Evolutionary conservation across 2,888 invertebrate species (phyloP).

Genomic region (Allacma fusca): DNA sequence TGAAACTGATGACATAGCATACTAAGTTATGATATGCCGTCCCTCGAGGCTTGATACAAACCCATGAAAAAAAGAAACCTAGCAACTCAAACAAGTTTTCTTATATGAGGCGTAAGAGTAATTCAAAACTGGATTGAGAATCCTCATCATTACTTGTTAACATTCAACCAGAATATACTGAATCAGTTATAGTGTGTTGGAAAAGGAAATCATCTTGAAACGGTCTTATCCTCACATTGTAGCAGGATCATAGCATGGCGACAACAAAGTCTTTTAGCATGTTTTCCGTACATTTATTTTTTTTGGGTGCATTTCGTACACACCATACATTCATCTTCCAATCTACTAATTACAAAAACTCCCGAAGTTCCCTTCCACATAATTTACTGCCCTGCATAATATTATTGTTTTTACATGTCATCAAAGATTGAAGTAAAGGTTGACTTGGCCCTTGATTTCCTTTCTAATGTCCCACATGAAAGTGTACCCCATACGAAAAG

Average conservation of each 20-base stretch:
- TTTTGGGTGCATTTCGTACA: too few relatives aligned
- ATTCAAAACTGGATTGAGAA: slow-evolving; percentile 44
- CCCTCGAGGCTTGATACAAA: slow-evolving; percentile 19
- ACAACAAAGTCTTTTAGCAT: background rate
- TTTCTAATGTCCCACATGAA: too few relatives aligned
- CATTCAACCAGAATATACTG: background rate
- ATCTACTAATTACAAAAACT: too few relatives aligned
- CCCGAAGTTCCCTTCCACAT: too few relatives aligned
- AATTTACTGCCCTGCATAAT: too few relatives aligned
- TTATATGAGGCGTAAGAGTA: slow-evolving; percentile 20
- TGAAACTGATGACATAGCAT: slow-evolving; percentile 42
- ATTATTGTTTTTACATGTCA: too few relatives aligned
- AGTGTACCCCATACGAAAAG: too few relatives aligned
- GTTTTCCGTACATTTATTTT: background rate
- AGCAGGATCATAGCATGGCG: background rate
- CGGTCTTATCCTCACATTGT: slow-evolving; percentile 10
- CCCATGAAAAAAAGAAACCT: slow-evolving; percentile 19
- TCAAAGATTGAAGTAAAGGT: too few relatives aligned
- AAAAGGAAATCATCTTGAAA: slow-evolving; percentile 18
- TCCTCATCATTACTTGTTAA: slow-evolving; percentile 26
- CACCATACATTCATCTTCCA: too few relatives aligned
- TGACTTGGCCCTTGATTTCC: too few relatives aligned
- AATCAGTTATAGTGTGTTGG: background rate
- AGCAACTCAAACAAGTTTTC: slow-evolving; percentile 37
- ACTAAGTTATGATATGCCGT: slow-evolving; percentile 34